Evolutionary conservation across 1,140 invertebrate species (phyloP), one percentile per base, ranked within the genome.

Genomic region (Coelopa frigida): DNA sequence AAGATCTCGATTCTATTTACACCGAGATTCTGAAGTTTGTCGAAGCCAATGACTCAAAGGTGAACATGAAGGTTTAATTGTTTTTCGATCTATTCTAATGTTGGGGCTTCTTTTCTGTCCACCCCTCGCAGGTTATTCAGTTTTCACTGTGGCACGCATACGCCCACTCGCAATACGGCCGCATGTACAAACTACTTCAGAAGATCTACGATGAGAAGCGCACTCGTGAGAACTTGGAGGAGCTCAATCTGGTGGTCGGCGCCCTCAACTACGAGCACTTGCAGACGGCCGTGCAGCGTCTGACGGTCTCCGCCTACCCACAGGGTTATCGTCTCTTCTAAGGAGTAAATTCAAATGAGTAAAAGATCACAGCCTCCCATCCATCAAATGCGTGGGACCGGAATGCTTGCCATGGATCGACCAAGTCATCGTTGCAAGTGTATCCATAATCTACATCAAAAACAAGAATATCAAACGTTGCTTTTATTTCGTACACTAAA

Each of bases 91-190:
- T 24, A 46, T 47, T 40, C 35, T 49, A 50, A n/a, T 35, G 50
- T 42, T 44, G 27, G 23, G 21, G 26, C 12, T 49, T 32, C 4
- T 41, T 39, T 42, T 44, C 24, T 14, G n/a, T n/a, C n/a, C 14
- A 11, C 33, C 12, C 12, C 8, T 33, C 27, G 4, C 53, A 87
- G 79, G 78, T 82, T 6, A 73, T 85, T 22, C 77, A 81, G 53
- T 87, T 94, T 58, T 77, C 80, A 5, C 71, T 91, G 23, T 89
- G 86, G 81, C 87, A 95, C 65, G 82, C 85, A 12, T 78, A 83
- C 54, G 76, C 82, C 5, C 72, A 85, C 55, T 73, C 78, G 52
- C 85, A 92, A 41, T 87, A 85, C 70, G 91, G 89, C 0, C 79
- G 85, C 43, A 81, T 87, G 39, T 61, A 89, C 33, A 90, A 89